These are phyloP conservation scores for Callyntrura sp. DNA, from an alignment of 2,888 invertebrate species.

Conservation along the genomic window DNA sequence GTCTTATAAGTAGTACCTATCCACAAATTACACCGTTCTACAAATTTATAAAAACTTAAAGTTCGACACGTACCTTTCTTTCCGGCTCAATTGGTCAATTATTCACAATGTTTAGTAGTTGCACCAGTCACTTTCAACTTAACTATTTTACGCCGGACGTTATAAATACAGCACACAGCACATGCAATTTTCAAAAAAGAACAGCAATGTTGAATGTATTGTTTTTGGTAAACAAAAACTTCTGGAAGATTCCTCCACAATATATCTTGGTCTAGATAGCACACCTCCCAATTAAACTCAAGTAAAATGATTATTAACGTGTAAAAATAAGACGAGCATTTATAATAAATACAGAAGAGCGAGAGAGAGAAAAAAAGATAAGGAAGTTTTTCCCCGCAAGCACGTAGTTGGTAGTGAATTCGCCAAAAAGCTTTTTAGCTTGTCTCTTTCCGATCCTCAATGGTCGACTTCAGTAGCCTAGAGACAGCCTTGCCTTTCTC, in stretches of 20 bases:
- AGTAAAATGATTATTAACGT: too few species aligned
- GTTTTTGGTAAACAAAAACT: too few species aligned
- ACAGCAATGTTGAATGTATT: too few species aligned
- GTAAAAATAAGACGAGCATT: not conserved
- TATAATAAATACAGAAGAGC: not conserved
- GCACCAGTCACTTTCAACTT: conserved; percentile 5
- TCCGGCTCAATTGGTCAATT: not conserved
- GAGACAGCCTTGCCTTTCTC: conserved; percentile 2
- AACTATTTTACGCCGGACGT: too few species aligned
- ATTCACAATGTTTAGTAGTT: not conserved
- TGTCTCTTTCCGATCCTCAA: not conserved
- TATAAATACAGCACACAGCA: too few species aligned
- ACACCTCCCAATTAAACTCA: too few species aligned
- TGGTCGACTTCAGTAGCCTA: not conserved
- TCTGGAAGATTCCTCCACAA: too few species aligned
- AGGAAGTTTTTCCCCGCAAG: too few species aligned
- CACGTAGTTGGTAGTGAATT: not conserved
- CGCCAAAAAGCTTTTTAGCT: not conserved
- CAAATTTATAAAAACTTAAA: not conserved
- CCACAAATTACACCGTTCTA: too few species aligned
- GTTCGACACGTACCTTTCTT: not conserved
- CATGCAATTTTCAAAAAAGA: too few species aligned
- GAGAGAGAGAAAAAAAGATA: not conserved
- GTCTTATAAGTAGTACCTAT: too few species aligned
- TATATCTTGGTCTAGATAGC: too few species aligned